Conservation (phyloP, 2,113 vertebrate species). For the Heterocephalus glaber region DNA sequence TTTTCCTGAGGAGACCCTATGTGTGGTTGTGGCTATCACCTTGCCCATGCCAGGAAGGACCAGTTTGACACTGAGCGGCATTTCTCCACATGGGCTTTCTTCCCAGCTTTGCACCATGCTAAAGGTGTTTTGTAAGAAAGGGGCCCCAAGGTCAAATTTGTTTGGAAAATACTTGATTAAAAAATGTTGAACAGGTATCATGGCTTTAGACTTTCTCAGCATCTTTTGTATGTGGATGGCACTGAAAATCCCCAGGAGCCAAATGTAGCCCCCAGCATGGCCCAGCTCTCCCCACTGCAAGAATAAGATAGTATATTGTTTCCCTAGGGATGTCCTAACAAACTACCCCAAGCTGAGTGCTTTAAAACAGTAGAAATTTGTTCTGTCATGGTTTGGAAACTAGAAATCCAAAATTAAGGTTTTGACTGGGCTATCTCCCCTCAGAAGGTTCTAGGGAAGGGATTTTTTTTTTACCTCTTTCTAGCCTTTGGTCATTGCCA, state of each 20-base stretch:
- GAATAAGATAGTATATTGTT: accelerated
- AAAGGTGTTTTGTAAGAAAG: background rate
- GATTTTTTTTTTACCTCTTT: background rate
- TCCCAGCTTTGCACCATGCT: background rate
- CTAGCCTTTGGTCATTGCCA: background rate
- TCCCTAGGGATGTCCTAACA: background rate
- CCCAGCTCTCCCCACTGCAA: background rate
- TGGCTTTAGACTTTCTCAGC: background rate
- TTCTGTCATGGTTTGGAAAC: background rate
- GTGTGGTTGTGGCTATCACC: background rate
- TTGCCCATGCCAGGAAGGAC: background rate
- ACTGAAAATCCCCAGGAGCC: background rate
- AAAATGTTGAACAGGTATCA: background rate
- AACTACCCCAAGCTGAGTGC: background rate
- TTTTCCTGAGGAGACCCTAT: background rate
- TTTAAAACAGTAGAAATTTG: background rate
- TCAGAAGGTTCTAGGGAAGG: background rate
- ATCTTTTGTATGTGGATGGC: background rate
- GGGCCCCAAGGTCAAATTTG: background rate
- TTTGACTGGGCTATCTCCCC: background rate
- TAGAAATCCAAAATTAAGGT: background rate
- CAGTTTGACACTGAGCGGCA: background rate
- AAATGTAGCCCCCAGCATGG: accelerated
- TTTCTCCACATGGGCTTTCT: background rate
- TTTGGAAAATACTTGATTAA: background rate